These are phyloP conservation scores for Lepus townsendii DNA, from an alignment of 2,797 vertebrate species.

Conservation along the genomic window DNA sequence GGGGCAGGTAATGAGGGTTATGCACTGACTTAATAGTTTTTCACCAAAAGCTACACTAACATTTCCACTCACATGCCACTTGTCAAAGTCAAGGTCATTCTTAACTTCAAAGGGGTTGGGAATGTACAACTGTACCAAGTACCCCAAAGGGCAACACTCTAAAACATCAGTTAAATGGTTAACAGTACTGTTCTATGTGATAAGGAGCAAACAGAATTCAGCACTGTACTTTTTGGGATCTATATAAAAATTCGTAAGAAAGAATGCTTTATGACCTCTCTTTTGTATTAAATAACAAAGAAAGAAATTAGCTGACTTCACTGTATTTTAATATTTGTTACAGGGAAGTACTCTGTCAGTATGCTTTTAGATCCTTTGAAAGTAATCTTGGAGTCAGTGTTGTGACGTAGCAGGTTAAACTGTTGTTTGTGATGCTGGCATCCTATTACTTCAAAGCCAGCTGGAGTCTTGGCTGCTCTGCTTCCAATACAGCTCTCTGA, in stretches of 20 bases:
- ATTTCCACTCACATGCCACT: not conserved
- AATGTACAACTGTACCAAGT: not conserved
- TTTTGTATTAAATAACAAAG: constrained; percentile 23
- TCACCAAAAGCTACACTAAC: not conserved
- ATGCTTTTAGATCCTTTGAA: not conserved
- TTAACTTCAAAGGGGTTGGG: not conserved
- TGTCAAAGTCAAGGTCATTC: constrained; percentile 18
- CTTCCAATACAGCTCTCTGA: no score
- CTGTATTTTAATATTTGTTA: not conserved
- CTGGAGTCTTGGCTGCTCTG: no score
- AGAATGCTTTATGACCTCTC: not conserved
- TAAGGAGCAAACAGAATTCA: constrained; percentile 19
- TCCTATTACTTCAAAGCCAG: no score
- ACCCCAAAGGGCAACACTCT: not conserved
- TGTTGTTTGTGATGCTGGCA: no score
- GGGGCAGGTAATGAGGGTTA: not conserved
- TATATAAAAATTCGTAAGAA: not conserved
- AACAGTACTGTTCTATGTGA: not conserved
- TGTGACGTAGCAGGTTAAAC: no score
- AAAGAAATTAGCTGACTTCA: not conserved
- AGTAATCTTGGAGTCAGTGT: no score
- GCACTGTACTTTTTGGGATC: not conserved
- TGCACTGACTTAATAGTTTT: not conserved
- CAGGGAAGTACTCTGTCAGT: not conserved
- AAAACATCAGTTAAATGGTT: not conserved